Base-by-base conservation (phyloP, 2,113 vertebrate genomes). In the Odontesthes bonariensis region DNA sequence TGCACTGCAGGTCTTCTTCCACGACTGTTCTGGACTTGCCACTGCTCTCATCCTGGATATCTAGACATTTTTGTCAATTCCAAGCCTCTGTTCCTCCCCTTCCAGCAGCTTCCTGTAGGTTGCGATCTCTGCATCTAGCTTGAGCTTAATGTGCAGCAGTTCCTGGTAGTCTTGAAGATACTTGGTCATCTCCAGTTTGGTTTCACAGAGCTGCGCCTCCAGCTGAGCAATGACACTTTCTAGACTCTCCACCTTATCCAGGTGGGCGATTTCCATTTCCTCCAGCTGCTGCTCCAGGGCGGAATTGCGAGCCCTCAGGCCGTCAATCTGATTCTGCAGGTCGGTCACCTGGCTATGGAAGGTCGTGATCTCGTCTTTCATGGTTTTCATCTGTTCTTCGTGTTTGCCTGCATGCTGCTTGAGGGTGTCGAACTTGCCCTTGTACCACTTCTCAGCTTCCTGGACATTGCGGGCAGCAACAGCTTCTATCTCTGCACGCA, bases 401-500 rank as follows among this genome's bases (percentile, higher is more conserved):
- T 93, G 77, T 76, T 95, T 95, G 69, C 89, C 79, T 1, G 93
- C 93, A 0, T 93, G 90, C 52, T 88, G 80, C 55, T 95, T 95
- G 19, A 95, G 92, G 0, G 89, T 91, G 81, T 95, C 92, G 13
- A 95, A 94, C 74, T 95, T 95, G 82, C 77, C 75, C 86, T 95
- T 95, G 92, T 95, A 95, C 94, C 94, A 95, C 68, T 93, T 94
- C 77, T 95, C 94, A 0, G 94, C 94, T 63, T 95, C 94, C 74
- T 94, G 90, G 68, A 95, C 92, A 2, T 94, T 95, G 23, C 89
- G 90, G 16, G 94, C 89, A 0, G 94, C 92, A 0, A 94, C 92
- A 0, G 92, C 52, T 69, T 95, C 94, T 9, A 95, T 94, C 84
- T 95, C 91, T 10, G 83, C 61, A 0, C 93, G 91, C 78, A 83